These are phyloP conservation scores for Pseudomyrmex sp. DNA, from an alignment of 1,140 invertebrate genomes.

Conservation along the genomic window DNA sequence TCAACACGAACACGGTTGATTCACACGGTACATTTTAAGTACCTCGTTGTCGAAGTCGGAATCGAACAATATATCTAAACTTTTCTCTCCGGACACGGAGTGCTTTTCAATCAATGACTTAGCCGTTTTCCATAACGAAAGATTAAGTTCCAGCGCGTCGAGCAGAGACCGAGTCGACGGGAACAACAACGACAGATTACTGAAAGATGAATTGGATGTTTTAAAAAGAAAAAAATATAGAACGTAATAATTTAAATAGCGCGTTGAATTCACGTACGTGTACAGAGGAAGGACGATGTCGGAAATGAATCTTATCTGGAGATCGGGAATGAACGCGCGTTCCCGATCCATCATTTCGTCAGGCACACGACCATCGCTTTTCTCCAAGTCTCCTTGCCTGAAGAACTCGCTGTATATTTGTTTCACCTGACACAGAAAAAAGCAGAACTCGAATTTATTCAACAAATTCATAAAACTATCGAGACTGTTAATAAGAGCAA, in stretches of 20 bases:
- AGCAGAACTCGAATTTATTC: slow-evolving; percentile 37
- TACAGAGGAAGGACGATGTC: slow-evolving; percentile 83
- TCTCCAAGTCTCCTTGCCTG: slow-evolving; percentile 94
- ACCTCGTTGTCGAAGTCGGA: slow-evolving; percentile 76
- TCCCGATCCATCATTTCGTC: slow-evolving; percentile 93
- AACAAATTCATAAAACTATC: neutral
- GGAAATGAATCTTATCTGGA: slow-evolving; percentile 92
- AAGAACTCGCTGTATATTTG: slow-evolving; percentile 95
- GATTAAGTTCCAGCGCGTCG: slow-evolving; percentile 74
- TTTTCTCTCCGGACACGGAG: slow-evolving; percentile 70
- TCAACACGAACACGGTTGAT: no score
- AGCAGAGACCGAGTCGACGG: slow-evolving; percentile 70
- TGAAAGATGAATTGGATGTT: slow-evolving; percentile 63
- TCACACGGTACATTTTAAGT: slow-evolving; percentile 53
- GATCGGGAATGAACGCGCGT: slow-evolving; percentile 92
- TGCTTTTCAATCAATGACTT: slow-evolving; percentile 75
- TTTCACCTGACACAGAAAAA: slow-evolving; percentile 84
- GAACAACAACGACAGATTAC: slow-evolving; percentile 82
- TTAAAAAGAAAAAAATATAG: neutral
- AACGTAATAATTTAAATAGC: neutral
- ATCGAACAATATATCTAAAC: slow-evolving; percentile 76
- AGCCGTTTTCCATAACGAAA: slow-evolving; percentile 74
- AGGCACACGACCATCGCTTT: slow-evolving; percentile 91
- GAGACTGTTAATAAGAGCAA: no score
- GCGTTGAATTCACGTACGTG: slow-evolving; percentile 75